Conservation (phyloP, 2,888 invertebrate genomes). For the Cephus pulcher region DNA sequence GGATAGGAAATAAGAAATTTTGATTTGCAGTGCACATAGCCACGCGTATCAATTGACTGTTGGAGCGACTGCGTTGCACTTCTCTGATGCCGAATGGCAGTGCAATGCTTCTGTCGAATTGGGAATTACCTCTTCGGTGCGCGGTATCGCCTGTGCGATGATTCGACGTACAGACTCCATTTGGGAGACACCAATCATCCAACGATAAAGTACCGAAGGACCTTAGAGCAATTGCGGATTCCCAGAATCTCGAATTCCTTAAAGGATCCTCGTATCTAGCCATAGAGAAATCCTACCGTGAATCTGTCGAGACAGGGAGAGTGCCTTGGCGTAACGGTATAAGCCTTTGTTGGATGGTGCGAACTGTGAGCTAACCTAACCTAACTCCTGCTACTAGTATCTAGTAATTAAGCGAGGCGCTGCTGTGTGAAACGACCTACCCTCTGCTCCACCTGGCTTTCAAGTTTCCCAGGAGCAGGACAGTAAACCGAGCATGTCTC, state of each 20-base stretch:
- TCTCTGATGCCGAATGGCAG: neutral
- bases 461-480: constrained; percentile 10
- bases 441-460: constrained; percentile 16
- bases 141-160: neutral
- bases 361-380: constrained; percentile 55
- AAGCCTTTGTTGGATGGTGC: constrained; percentile 47
- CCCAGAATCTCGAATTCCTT: neutral
- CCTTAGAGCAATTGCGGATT: neutral
- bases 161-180: neutral
- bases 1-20: no score
- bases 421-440: constrained; percentile 56
- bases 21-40: no score
- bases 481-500: constrained; percentile 34
- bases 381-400: constrained; percentile 57
- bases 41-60: no score
- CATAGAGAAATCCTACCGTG: neutral
- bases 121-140: neutral
- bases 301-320: constrained; percentile 35
- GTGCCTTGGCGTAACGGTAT: constrained; percentile 44
- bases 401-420: constrained; percentile 60
- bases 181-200: neutral
- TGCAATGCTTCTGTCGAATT: neutral
- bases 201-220: neutral
- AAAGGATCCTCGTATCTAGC: neutral
- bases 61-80: neutral